These are phyloP conservation scores for Zootermopsis nevadensis DNA, from an alignment of 2,888 invertebrate species.

Conservation along the genomic window DNA sequence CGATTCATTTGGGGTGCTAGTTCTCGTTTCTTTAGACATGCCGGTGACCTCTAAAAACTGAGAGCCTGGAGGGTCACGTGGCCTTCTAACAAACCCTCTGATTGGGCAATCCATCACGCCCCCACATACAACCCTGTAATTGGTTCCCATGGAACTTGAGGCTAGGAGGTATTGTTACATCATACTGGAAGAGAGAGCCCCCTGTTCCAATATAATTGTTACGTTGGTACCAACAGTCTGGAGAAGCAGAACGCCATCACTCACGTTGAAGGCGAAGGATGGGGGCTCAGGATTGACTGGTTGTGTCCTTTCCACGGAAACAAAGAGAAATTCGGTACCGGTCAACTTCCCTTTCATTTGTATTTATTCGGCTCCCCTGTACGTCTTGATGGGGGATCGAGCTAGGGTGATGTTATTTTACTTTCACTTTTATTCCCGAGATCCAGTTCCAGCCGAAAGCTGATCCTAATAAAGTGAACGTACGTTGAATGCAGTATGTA, in stretches of 20 bases:
- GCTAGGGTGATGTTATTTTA: too few relatives aligned
- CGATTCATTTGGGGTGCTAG: background rate
- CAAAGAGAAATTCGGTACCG: background rate
- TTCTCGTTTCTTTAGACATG: background rate
- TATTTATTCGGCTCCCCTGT: background rate
- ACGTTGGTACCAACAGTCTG: conserved; percentile 35
- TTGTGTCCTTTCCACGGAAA: too few relatives aligned
- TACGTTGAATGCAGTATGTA: too few relatives aligned
- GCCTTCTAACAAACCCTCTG: conserved; percentile 49
- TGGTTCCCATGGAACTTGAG: conserved; percentile 53
- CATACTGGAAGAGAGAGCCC: conserved; percentile 30
- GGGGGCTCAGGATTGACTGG: too few relatives aligned
- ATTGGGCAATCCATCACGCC: conserved; percentile 55
- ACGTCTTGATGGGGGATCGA: background rate
- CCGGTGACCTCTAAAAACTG: conserved; percentile 33
- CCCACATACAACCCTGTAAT: conserved; percentile 52
- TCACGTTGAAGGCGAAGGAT: background rate
- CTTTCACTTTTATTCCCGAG: too few relatives aligned
- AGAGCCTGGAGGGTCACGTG: conserved; percentile 49
- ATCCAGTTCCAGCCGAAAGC: too few relatives aligned
- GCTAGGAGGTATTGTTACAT: conserved; percentile 50
- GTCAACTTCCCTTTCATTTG: conserved; percentile 1
- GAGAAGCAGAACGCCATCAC: conserved; percentile 25
- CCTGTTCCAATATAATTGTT: conserved; percentile 38
- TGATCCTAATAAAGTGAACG: too few relatives aligned